phyloP scores from a whole-genome alignment of 2,113 vertebrate genomes.

The Epinephelus fuscoguttatus region DNA sequence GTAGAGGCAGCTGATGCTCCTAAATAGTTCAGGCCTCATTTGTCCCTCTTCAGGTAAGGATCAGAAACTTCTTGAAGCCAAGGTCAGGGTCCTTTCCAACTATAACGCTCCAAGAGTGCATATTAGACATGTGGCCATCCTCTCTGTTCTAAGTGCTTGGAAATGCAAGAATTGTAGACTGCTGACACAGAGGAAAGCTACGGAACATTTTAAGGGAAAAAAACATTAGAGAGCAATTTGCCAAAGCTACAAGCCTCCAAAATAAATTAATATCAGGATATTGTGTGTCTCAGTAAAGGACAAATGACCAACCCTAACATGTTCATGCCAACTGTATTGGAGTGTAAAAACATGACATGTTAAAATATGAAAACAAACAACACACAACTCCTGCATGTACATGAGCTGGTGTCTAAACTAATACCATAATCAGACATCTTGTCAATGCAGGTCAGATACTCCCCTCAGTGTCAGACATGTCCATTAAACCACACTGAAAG shows the following conservation, averaged over 20 bases:
- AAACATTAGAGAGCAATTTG: not conserved
- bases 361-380: not conserved
- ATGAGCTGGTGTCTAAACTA: not conserved
- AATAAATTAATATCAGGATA: not conserved
- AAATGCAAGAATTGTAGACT: not conserved
- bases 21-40: not conserved
- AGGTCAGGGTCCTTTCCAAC: not conserved
- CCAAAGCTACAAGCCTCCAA: not conserved
- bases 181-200: no score
- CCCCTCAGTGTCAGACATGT: not conserved
- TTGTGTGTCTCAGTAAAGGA: not conserved
- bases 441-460: not conserved
- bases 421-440: not conserved
- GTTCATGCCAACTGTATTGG: not conserved
- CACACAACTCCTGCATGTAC: not conserved
- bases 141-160: not conserved
- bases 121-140: not conserved
- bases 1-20: not conserved
- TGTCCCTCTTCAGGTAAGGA: not conserved
- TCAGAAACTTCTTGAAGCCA: not conserved
- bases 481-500: slow-evolving; percentile 2
- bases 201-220: not conserved
- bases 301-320: not conserved
- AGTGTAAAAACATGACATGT: not conserved
- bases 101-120: not conserved